phyloP scores from a whole-genome alignment of 2,888 invertebrate species.

The Ypsolopha sequella region DNA sequence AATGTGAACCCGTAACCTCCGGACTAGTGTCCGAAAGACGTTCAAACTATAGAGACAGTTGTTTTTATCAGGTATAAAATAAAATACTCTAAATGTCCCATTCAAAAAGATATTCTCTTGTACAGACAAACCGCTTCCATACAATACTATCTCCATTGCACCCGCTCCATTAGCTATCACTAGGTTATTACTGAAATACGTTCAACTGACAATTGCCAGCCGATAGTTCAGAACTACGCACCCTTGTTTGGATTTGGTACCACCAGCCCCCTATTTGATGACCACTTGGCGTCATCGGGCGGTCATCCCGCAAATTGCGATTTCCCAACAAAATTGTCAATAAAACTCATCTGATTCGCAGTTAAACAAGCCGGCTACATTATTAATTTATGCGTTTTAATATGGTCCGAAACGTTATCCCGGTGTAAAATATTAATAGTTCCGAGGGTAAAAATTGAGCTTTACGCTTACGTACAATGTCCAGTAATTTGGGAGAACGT shows the following conservation, averaged over 20 bases:
- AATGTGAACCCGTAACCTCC: too few species aligned
- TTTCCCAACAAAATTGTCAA: conserved; percentile 70
- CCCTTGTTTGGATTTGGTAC: conserved; percentile 11
- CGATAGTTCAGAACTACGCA: conserved; percentile 17
- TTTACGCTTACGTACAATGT: conserved; percentile 29
- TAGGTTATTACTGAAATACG: conserved; percentile 36
- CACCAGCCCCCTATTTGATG: conserved; percentile 52
- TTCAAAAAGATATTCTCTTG: background rate
- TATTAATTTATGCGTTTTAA: conserved; percentile 71
- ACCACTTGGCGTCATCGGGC: conserved; percentile 60
- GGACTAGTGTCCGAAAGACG: too few species aligned
- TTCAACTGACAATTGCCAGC: conserved; percentile 40
- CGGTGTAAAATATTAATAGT: conserved; percentile 69
- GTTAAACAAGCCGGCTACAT: conserved; percentile 69
- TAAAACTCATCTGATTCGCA: conserved; percentile 71
- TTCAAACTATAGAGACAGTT: too few species aligned
- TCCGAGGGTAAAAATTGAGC: conserved; percentile 69
- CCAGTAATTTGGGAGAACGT: conserved; percentile 52
- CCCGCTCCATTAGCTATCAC: conserved; percentile 20
- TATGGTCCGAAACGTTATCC: conserved; percentile 66
- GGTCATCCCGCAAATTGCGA: conserved; percentile 69
- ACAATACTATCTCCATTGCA: background rate
- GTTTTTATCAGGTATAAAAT: too few species aligned
- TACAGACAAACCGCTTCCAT: background rate
- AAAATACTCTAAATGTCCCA: too few species aligned